Evolutionary conservation across 2,888 invertebrate genomes (phyloP).

Genomic region (Seira musarum): DNA sequence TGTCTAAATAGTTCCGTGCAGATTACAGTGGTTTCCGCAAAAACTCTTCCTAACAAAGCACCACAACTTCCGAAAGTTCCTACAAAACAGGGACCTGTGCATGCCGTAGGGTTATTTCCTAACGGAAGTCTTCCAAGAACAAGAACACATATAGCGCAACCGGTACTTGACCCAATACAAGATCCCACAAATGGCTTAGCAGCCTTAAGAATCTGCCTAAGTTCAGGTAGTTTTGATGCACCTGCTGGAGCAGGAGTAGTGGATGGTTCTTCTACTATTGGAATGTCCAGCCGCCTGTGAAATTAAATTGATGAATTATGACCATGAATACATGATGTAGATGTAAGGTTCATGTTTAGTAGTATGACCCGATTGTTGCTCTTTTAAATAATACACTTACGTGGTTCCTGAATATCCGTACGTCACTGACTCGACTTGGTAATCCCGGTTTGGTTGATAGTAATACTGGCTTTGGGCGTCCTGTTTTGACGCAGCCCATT

Average conservation of each 20-base stretch:
- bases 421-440: constrained; percentile 17
- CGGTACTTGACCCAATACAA: constrained; percentile 67
- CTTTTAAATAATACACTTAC: constrained; percentile 34
- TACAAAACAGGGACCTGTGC: constrained; percentile 69
- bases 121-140: constrained; percentile 67
- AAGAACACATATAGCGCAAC: constrained; percentile 68
- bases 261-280: constrained; percentile 31
- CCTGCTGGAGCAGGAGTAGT: constrained; percentile 46
- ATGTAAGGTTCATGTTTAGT: not conserved
- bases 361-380: not conserved
- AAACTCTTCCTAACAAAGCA: constrained; percentile 65
- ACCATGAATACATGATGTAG: not conserved
- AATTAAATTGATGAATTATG: too few relatives aligned
- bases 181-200: constrained; percentile 69
- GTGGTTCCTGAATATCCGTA: constrained; percentile 30
- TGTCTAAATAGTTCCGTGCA: constrained; percentile 70
- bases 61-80: constrained; percentile 69
- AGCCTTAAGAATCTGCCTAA: constrained; percentile 67
- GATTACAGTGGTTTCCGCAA: constrained; percentile 69
- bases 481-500: constrained; percentile 32
- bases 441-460: constrained; percentile 41
- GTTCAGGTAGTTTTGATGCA: constrained; percentile 64
- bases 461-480: constrained; percentile 35
- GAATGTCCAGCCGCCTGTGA: constrained; percentile 14
- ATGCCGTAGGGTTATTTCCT: constrained; percentile 65